Evolutionary conservation across 2,113 vertebrate genomes (phyloP).

Genomic region (Echinops telfairi): DNA sequence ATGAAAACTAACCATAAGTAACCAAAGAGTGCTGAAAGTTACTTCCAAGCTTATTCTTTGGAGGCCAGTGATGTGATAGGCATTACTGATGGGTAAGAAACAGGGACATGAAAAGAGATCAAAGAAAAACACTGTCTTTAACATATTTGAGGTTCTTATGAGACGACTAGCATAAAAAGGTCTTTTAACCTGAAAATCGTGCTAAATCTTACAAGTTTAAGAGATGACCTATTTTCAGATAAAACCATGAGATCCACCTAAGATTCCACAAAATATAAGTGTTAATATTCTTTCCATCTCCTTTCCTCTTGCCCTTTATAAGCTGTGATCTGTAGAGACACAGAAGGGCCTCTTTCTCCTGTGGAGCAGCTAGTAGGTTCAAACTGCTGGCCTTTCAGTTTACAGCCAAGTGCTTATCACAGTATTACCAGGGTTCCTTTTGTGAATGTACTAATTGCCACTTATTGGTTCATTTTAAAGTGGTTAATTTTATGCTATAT

Average conservation of each 20-base stretch:
- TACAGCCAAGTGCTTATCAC: not conserved
- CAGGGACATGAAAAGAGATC: not conserved
- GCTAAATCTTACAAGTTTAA: not conserved
- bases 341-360: not conserved
- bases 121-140: constrained; percentile 20
- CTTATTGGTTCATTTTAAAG: not conserved
- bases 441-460: not conserved
- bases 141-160: constrained; percentile 1
- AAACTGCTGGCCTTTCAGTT: not conserved
- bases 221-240: not conserved
- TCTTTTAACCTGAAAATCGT: constrained; percentile 1
- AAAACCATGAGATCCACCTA: not conserved
- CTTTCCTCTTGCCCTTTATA: not conserved
- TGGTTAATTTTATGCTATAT: not conserved
- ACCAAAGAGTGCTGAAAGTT: not conserved
- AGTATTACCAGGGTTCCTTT: not conserved
- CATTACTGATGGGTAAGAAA: not conserved
- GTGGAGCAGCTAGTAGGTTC: not conserved
- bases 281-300: not conserved
- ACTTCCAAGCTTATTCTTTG: not conserved
- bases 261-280: not conserved
- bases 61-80: not conserved
- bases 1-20: not conserved
- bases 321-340: not conserved
- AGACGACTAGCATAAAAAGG: not conserved